Base-by-base conservation (phyloP, 2,113 vertebrate species). In the Willisornis vidua region DNA sequence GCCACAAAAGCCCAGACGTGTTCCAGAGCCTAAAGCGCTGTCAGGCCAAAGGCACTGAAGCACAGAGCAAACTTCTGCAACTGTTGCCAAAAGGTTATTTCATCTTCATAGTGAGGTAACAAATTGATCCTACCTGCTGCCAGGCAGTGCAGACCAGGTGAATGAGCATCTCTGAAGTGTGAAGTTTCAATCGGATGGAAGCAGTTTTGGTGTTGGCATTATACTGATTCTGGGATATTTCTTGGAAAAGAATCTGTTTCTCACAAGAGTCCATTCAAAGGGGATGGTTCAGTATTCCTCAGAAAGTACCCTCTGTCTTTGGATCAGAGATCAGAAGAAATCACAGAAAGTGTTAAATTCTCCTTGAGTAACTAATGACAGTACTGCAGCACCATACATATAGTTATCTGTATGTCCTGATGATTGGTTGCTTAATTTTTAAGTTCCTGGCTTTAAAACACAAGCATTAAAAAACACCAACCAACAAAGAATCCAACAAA, bases 131-230 rank as follows among this genome's bases (percentile, higher is more conserved):
- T 41, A 14, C 12, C 52, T 31, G 33, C 37, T 76, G 45, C 62
- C 4, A 1, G 70, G 13, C 58, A 25, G 12, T 29, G 33, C 29
- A 19, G n/a, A 24, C 33, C n/a, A 8, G 17, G 46, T 3, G 0
- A 28, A 23, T 41, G 37, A 4, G 2, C 54, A 39, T 26, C 39
- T 73, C 41, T 63, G 20, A 43, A 35, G 22, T 16, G 16, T 52
- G 9, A 48, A 26, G 71, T 4, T 24, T 75, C 4, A 4, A 61
- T 85, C 11, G 31, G 24, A 31, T 45, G 13, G 48, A 75, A 75
- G 45, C 43, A 46, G n/a, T 70, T 49, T 28, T 41, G n/a, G 4
- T 58, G 19, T 37, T 85, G 31, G 9, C 28, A 41, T 82, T 65
- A 31, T 61, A 41, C 26, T 28, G 24, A 7, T 11, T 76, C 67